Percentiles rank a stretch among this genome's conserved stretches.
These are phyloP conservation scores for Malurus elegans DNA, from an alignment of 2,113 vertebrate genomes.

Conservation along the genomic window DNA sequence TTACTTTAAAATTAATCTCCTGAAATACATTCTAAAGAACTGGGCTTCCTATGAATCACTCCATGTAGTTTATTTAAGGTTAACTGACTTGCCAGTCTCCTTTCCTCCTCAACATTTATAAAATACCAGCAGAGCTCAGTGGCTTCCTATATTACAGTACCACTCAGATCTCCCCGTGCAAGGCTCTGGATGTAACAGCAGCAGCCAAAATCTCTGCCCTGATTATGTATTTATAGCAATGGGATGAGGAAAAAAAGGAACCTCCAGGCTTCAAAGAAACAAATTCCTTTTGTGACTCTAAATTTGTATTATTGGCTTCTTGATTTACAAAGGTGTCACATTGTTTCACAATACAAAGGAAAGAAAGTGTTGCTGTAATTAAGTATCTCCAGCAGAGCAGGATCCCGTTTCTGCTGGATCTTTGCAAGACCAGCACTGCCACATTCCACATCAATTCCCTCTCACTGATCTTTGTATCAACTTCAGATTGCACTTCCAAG, in stretches of 20 bases:
- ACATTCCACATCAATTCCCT: constrained; percentile 31
- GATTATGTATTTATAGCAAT: not conserved
- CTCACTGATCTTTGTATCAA: not conserved
- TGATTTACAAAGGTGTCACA: not conserved
- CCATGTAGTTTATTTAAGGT: not conserved
- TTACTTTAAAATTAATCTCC: not conserved
- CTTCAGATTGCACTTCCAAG: not conserved
- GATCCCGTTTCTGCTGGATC: not conserved
- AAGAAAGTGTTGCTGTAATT: not conserved
- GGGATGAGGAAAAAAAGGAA: not conserved
- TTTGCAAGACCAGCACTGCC: not conserved
- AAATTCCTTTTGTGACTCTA: constrained; percentile 35
- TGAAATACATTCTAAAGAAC: not conserved
- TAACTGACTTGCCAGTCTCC: not conserved
- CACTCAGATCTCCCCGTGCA: not conserved
- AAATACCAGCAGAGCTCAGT: not conserved
- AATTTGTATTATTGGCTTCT: not conserved
- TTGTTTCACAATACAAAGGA: not conserved
- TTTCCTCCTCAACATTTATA: not conserved
- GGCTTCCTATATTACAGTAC: not conserved
- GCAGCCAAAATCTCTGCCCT: not conserved
- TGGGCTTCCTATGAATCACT: not conserved
- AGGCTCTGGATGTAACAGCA: not conserved
- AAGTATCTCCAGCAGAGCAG: not conserved
- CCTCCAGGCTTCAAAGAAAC: constrained; percentile 28